Base-by-base conservation (phyloP, 1,140 invertebrate genomes). In the Zaprionus davidi region DNA sequence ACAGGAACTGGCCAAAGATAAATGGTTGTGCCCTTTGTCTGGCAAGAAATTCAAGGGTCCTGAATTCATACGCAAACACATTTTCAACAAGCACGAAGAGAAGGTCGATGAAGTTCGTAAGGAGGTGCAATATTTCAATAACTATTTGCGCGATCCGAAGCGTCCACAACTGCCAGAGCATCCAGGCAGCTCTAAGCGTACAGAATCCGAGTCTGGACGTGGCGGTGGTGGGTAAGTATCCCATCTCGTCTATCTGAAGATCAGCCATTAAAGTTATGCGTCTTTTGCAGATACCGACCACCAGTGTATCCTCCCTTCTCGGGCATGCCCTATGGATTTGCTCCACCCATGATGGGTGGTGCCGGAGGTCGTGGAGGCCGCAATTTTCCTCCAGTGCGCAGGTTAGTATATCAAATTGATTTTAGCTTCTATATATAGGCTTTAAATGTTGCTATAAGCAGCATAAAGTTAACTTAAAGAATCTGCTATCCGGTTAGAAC, bases 21-120 rank as follows among this genome's bases (percentile, higher is more conserved):
- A 99, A 84, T 99, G 99, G 98, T 93, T 99, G 26, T 99, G 99
- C 94, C 99, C 99, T 0, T 94, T 99, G 1, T 99, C 98, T 70
- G 99, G 98, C 0, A 99, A 99, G 92, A 99, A 99, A 92, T 99
- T 99, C 93, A 99, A 99, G 93, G 99, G 98, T 0, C 98, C 99
- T 0, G 99, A 99, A 91, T 99, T 99, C 93, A 98, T 99, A 13
- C 96, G 98, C 36, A 99, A 99, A 92, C 99, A 99, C 92, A 99
- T 99, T 51, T 97, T 98, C 79, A 99, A 99, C 92, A 99, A 99
- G 90, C 98, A 99, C 91, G 95, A 93, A 0, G 99, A 99, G 82
- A 99, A 99, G 93, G 96, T 99, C 22, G 97, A 99, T 17, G 98
- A 99, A 93, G 98, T 99, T 0, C 97, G 97, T 77, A 98, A 98